These are phyloP conservation scores for Apodemus sylvaticus DNA, from an alignment of 2,113 vertebrate species.

Conservation along the genomic window DNA sequence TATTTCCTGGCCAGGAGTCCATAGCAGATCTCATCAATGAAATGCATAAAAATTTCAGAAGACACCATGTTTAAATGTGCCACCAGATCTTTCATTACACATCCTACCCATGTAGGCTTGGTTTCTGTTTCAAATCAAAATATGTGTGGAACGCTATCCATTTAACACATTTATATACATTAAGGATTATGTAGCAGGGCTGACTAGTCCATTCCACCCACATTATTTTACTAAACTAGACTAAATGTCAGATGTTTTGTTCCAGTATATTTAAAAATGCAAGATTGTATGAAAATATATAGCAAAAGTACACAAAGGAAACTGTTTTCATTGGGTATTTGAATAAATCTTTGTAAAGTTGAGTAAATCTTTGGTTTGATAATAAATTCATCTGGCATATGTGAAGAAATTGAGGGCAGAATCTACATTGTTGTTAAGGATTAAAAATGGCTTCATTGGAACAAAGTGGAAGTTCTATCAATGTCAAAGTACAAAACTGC, in stretches of 20 bases:
- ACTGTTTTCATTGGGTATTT: neutral
- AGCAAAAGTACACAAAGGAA: neutral
- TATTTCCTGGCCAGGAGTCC: neutral
- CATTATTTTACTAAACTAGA: neutral
- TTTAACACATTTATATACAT: neutral
- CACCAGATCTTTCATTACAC: neutral
- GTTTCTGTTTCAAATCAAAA: neutral
- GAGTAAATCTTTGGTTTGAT: constrained; percentile 22
- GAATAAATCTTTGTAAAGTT: neutral
- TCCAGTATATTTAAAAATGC: neutral
- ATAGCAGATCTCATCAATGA: neutral
- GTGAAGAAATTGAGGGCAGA: neutral
- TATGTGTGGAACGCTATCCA: neutral
- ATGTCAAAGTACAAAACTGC: neutral
- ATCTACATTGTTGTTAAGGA: neutral
- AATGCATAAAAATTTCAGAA: neutral
- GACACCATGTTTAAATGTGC: neutral
- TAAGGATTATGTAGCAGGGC: neutral
- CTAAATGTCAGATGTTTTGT: neutral
- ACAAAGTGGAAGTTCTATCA: neutral
- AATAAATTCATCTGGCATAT: neutral
- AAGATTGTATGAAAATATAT: neutral
- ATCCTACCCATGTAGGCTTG: neutral
- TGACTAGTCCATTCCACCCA: neutral
- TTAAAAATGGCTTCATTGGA: neutral